phyloP scores from a whole-genome alignment of 2,797 vertebrate genomes.

The Typhlichthys eigenmanni region DNA sequence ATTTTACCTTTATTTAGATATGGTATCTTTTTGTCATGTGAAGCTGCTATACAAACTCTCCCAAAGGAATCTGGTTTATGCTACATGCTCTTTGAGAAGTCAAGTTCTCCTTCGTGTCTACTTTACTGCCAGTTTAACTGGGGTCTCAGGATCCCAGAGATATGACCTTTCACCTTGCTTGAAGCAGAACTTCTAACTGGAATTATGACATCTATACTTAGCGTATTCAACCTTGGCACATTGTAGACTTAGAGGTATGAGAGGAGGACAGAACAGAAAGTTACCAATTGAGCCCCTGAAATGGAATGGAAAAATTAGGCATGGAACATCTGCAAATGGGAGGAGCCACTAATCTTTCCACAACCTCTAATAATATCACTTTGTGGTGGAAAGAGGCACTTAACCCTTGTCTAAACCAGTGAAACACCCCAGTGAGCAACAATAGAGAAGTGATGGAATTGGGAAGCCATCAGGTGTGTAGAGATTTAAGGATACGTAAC shows the following conservation, averaged over 20 bases:
- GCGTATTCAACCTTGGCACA: not conserved
- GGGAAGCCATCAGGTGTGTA: not conserved
- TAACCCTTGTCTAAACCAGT: not conserved
- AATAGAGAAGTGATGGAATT: not conserved
- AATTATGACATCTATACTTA: not conserved
- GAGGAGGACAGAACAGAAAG: not conserved
- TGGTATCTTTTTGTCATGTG: too few species aligned
- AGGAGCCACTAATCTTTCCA: not conserved
- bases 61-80: too few species aligned
- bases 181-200: not conserved
- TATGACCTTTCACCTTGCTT: not conserved
- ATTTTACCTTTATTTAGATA: too few species aligned
- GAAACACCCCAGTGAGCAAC: not conserved
- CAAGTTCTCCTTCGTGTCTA: not conserved
- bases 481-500: too few species aligned
- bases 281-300: not conserved
- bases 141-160: not conserved
- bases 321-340: too few species aligned
- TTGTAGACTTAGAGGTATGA: not conserved
- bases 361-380: not conserved
- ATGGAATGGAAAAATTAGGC: too few species aligned
- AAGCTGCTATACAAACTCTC: too few species aligned
- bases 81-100: not conserved
- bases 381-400: not conserved
- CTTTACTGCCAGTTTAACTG: not conserved